These are phyloP conservation scores for Alces alces DNA, from an alignment of 2,113 vertebrate genomes.

Conservation along the genomic window DNA sequence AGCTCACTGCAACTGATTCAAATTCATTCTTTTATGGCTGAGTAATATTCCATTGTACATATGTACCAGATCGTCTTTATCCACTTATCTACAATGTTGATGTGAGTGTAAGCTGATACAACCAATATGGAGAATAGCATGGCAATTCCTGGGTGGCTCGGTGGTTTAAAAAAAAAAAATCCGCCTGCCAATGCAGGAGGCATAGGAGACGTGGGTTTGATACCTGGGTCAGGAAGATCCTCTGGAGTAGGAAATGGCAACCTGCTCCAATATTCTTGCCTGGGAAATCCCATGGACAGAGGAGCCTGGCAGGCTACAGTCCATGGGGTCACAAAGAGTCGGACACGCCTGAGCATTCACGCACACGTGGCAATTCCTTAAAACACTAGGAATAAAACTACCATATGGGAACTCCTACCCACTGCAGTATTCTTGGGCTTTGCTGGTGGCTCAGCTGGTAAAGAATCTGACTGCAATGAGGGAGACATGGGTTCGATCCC, in stretches of 20 bases:
- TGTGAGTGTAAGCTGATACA: background rate
- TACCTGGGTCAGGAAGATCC: background rate
- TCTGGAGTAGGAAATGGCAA: background rate
- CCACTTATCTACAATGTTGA: background rate
- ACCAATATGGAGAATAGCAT: background rate
- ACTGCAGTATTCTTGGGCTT: background rate
- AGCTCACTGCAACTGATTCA: background rate
- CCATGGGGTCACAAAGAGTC: background rate
- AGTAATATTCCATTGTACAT: background rate
- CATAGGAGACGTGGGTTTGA: background rate
- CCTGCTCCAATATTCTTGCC: background rate
- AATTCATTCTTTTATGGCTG: background rate
- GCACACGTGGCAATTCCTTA: background rate
- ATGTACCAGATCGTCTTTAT: background rate
- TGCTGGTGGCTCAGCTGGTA: background rate
- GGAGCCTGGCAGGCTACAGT: background rate
- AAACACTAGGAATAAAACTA: background rate
- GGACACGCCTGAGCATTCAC: accelerated
- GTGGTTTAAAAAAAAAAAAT: background rate
- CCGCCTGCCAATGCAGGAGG: background rate
- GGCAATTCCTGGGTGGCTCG: background rate
- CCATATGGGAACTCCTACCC: background rate
- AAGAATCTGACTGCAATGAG: background rate
- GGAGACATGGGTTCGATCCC: no score
- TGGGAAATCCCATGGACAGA: background rate